Conservation (phyloP, 2,888 invertebrate genomes). For the Chaetogeoica ovagalla region DNA sequence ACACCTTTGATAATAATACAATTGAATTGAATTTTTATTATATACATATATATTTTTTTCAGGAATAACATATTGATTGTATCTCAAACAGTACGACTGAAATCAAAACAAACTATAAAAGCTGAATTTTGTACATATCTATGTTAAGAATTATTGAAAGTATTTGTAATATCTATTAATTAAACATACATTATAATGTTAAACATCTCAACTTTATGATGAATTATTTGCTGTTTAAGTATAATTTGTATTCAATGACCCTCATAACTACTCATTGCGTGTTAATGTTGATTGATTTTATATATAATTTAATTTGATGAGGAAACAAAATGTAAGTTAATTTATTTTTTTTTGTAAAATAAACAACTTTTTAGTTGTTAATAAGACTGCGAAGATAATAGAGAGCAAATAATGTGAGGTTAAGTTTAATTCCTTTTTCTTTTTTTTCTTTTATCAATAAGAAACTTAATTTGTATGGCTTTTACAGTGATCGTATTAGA, state of each 20-base stretch:
- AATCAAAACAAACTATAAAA: conserved; percentile 35
- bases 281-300: conserved; percentile 1
- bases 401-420: conserved; percentile 47
- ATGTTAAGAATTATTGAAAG: conserved; percentile 5
- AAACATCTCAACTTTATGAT: neutral
- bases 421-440: conserved; percentile 30
- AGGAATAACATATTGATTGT: conserved; percentile 26
- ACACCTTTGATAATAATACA: no score
- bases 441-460: conserved; percentile 10
- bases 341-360: conserved; percentile 9
- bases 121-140: conserved; percentile 50
- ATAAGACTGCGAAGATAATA: conserved; percentile 48
- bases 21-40: neutral
- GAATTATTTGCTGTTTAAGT: conserved; percentile 6
- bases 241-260: neutral
- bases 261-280: conserved; percentile 14
- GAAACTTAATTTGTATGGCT: conserved; percentile 30
- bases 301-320: conserved; percentile 20
- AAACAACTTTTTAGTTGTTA: conserved; percentile 44
- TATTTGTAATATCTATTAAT: conserved; percentile 3
- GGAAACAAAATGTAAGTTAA: conserved; percentile 6
- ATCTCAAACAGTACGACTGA: conserved; percentile 32
- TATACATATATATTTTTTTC: conserved; percentile 5
- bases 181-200: neutral
- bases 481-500: conserved; percentile 46